Base-by-base conservation (phyloP, 2,797 vertebrate species). In the Crenuchus spilurus region DNA sequence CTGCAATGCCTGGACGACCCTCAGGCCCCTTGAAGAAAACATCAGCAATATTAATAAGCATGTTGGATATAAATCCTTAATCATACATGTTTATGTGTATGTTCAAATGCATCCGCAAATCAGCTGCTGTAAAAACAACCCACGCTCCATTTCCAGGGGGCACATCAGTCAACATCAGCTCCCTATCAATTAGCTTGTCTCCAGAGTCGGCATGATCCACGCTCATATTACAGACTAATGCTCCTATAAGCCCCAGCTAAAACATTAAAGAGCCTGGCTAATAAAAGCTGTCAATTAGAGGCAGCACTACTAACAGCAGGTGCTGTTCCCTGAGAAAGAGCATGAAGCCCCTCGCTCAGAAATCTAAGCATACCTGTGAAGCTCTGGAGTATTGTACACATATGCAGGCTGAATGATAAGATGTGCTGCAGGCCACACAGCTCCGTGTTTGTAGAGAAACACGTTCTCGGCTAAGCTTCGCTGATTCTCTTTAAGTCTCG, bases 1-100 rank as follows among this genome's bases (percentile, higher is more conserved):
- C 96, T 18, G 94, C 83, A 66, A 96, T 87, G 57, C 96, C 96
- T 6, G 93, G 88, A 37, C 90, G 91, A 69, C 96, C 96, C 14
- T 86, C 84, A 14, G 95, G 94, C 63, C 96, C 96, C 96, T 97
- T 75, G 55, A 16, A 75, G 63, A 64, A 24, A 66, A 46, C 35
- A 42, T 51, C 26, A 49, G 8, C 6, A 8, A 30, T 28, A 39
- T 41, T 73, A 10, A 64, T 26, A 49, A 9, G 9, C 51, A 20
- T 26, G 22, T 65, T 55, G 35, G n/a, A n/a, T n/a, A n/a, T n/a
- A n/a, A n/a, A n/a, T n/a, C n/a, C n/a, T n/a, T n/a, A n/a, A n/a
- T n/a, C n/a, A n/a, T n/a, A n/a, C n/a, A n/a, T n/a, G n/a, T n/a
- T n/a, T 55, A 61, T 54, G 62, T 63, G 44, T 58, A 24, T 26